Evolutionary conservation across 2,113 vertebrate genomes (phyloP).

Genomic region (Talpa occidentalis): DNA sequence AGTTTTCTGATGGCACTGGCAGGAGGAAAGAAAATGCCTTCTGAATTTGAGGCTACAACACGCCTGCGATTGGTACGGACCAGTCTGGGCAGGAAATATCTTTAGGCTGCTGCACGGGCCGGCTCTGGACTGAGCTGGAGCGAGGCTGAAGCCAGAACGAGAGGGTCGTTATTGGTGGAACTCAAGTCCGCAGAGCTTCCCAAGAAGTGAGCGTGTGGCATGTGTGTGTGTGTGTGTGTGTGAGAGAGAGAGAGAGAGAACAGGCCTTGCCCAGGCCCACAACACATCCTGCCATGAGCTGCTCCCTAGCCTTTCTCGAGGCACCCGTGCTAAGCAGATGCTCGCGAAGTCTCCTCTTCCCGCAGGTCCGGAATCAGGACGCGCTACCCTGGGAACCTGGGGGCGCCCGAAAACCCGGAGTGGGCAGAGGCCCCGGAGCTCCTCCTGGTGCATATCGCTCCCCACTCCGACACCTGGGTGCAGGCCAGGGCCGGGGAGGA

Average conservation of each 20-base stretch:
- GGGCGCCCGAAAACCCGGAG: not conserved
- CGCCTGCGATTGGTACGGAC: not conserved
- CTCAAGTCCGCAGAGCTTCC: not conserved
- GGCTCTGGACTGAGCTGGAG: not conserved
- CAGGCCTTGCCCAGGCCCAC: not conserved
- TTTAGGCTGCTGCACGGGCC: not conserved
- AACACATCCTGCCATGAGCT: not conserved
- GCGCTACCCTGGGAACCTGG: not conserved
- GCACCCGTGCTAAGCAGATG: not conserved
- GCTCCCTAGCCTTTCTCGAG: constrained; percentile 13
- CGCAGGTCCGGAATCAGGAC: constrained; percentile 15
- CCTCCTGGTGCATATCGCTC: not conserved
- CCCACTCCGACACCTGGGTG: not conserved
- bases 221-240: not conserved
- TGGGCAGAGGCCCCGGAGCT: not conserved
- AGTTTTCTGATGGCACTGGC: not conserved
- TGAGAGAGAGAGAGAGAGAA: not conserved
- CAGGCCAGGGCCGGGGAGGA: not conserved
- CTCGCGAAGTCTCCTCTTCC: constrained; percentile 32
- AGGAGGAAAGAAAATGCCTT: not conserved
- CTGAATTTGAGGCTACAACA: not conserved
- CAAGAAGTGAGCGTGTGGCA: not conserved
- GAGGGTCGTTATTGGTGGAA: not conserved
- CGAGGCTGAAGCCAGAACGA: not conserved
- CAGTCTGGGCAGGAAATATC: not conserved